phyloP scores from a whole-genome alignment of 2,113 vertebrate species.

The Chaetura pelagica region DNA sequence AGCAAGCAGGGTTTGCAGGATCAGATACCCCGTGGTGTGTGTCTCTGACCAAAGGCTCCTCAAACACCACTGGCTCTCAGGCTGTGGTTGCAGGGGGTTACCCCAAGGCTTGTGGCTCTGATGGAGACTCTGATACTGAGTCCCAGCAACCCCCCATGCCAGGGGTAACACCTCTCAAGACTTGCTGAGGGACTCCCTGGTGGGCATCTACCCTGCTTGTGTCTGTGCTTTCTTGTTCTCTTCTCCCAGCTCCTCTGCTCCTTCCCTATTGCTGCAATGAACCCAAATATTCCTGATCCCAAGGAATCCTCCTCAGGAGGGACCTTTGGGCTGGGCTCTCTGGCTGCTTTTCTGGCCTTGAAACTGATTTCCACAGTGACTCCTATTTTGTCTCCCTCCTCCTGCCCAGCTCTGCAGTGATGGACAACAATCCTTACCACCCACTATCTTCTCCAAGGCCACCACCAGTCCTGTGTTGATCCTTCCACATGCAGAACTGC shows the following conservation, averaged over 20 bases:
- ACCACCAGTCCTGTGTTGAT: fast-evolving
- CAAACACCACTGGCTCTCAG: not conserved
- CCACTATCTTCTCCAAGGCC: not conserved
- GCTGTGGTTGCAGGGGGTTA: not conserved
- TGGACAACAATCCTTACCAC: not conserved
- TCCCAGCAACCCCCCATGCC: not conserved
- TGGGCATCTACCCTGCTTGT: not conserved
- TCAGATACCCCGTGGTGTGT: too few relatives aligned
- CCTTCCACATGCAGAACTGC: fast-evolving
- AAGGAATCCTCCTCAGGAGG: not conserved
- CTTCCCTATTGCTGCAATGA: not conserved
- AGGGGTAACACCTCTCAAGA: not conserved
- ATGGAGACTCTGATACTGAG: not conserved
- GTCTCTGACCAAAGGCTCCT: not conserved
- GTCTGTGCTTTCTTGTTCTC: not conserved
- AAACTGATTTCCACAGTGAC: not conserved
- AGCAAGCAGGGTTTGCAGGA: not conserved
- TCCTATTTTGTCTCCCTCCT: fast-evolving
- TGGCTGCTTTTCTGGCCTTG: not conserved
- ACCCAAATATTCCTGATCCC: not conserved
- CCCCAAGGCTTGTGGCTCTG: not conserved
- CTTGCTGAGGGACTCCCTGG: not conserved
- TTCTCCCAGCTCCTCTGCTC: not conserved
- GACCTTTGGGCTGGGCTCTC: not conserved
- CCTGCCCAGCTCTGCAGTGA: not conserved